Base-by-base conservation (phyloP, 2,113 vertebrate genomes). In the Phodopus roborovskii region DNA sequence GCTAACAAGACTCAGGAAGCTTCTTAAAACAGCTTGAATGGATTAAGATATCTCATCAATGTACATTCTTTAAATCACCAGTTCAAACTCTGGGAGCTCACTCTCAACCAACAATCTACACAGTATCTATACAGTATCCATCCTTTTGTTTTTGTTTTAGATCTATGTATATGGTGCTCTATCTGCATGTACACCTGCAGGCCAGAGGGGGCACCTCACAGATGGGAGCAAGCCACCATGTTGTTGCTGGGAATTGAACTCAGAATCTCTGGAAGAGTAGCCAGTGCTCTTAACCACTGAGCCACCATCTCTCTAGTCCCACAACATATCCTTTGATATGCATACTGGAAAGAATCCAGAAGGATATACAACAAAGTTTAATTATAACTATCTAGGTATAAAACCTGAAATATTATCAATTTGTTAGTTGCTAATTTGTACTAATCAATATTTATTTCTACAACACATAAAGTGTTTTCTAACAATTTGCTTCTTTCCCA, bases 401-500 rank as follows among this genome's bases (percentile, higher is more conserved):
- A 96, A 87, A 90, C 11, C 9, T 86, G 3, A 89, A 86, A 88
- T 39, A 77, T 26, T 60, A 66, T 30, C 42, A 19, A 7, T 58
- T 89, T 97, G 62, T 79, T 77, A 42, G 64, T 85, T 81, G 60
- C 9, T 82, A 26, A 88, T 68, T 68, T 74, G 2, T 79, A 64
- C 15, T 42, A 11, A 8, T 45, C 81, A 64, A 84, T 84, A 30
- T 64, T 84, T 58, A 33, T 74, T 90, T 87, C 94, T 68, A 42
- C 50, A 81, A 75, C 10, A 91, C 39, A 64, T 2, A 53, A 2
- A 45, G 77, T 87, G 73, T 45, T 87, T 88, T 71, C 4, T 26
- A 92, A 90, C 7, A 60, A 58, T 75, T 8, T 86, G 26, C 71
- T 91, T 87, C 62, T 96, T 93, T 92, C 50, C n/a, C 20, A 66